Percentiles rank a stretch among this genome's conserved stretches.
Evolutionary conservation across 2,888 invertebrate genomes (phyloP).

Genomic region (Conistra vaccinii): DNA sequence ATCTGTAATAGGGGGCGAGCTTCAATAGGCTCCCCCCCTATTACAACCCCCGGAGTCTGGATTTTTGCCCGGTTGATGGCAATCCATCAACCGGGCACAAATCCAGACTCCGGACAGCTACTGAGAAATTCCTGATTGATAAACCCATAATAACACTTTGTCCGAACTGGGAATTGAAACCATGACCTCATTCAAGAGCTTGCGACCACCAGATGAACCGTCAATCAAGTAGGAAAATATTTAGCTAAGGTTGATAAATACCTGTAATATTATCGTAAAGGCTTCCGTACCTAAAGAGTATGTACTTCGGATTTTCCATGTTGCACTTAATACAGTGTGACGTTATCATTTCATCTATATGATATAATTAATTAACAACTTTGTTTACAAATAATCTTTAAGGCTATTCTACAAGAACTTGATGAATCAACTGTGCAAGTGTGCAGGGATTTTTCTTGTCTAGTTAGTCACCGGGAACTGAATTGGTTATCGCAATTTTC

Average conservation of each 20-base stretch:
- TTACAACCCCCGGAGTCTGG: too few species aligned
- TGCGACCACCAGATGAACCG: not conserved
- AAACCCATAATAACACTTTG: not conserved
- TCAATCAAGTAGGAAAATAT: conserved; percentile 6
- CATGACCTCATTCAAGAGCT: too few species aligned
- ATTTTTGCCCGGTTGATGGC: too few species aligned
- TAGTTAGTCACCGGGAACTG: not conserved
- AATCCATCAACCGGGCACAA: not conserved
- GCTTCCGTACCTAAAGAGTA: conserved; percentile 8
- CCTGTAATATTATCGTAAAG: not conserved
- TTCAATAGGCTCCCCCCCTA: too few species aligned
- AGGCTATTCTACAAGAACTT: not conserved
- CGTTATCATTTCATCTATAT: not conserved
- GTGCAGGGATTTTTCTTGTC: not conserved
- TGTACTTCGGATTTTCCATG: conserved; percentile 18
- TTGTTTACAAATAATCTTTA: conserved; percentile 6
- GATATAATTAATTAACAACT: conserved; percentile 3
- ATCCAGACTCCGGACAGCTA: too few species aligned
- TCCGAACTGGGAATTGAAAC: not conserved
- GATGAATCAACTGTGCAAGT: not conserved
- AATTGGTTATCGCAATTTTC: not conserved
- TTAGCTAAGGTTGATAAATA: not conserved
- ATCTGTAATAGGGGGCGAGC: not conserved
- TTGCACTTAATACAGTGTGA: not conserved
- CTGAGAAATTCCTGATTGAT: not conserved